Conservation (phyloP, 2,797 vertebrate species). For the Diglossa cyanea region DNA sequence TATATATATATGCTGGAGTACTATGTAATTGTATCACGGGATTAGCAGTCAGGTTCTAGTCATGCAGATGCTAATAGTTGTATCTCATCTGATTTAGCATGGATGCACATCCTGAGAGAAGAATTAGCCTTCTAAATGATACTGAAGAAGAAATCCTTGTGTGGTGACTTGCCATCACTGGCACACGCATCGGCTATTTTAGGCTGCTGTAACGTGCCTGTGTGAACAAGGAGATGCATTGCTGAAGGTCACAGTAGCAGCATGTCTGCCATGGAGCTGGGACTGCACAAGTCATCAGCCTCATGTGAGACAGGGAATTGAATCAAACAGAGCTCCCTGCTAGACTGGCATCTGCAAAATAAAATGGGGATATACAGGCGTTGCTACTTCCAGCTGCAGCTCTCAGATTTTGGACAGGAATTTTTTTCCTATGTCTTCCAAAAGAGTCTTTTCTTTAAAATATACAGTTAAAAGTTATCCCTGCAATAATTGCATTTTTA, state of each 20-base stretch:
- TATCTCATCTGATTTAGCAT: not conserved
- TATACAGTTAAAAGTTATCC: not conserved
- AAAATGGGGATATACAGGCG: not conserved
- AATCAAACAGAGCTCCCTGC: not conserved
- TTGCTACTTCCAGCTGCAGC: not conserved
- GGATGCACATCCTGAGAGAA: not conserved
- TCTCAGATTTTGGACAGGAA: not conserved
- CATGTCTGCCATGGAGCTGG: not conserved
- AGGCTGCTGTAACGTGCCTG: not conserved
- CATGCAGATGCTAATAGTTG: conserved; percentile 7
- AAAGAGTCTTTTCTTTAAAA: not conserved
- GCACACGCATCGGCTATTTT: fast-evolving
- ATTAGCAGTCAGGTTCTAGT: not conserved
- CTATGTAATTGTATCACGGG: not conserved
- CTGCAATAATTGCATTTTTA: not conserved
- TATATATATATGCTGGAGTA: not conserved
- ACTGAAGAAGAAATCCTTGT: not conserved
- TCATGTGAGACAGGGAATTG: not conserved
- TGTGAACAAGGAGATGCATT: not conserved
- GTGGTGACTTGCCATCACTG: not conserved
- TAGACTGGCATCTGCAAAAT: not conserved
- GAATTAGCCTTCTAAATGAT: not conserved
- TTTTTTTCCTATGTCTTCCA: not conserved
- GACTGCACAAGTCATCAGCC: not conserved
- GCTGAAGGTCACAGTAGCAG: not conserved